Conservation (phyloP, 2,797 vertebrate genomes). For the Alfaro cultratus region DNA sequence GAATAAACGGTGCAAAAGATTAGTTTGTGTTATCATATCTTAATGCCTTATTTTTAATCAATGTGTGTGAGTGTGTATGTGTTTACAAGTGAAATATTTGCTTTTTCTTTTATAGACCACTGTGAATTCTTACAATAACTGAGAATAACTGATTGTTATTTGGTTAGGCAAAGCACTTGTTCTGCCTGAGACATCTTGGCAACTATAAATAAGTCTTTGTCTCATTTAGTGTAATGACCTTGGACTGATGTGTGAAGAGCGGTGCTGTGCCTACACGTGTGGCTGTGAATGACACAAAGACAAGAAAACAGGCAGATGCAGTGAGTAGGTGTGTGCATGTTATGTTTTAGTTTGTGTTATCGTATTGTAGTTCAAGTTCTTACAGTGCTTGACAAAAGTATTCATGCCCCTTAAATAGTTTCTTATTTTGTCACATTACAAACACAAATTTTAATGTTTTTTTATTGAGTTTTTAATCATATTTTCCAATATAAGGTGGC, state of each 20-base stretch:
- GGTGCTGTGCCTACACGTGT: conserved; percentile 24
- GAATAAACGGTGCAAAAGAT: not conserved
- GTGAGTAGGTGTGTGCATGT: conserved; percentile 22
- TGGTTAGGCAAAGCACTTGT: conserved; percentile 17
- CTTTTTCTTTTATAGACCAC: conserved; percentile 17
- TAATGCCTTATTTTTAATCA: conserved; percentile 3
- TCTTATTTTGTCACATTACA: not conserved
- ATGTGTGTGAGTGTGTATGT: not conserved
- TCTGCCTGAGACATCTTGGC: conserved; percentile 38
- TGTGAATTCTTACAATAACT: conserved; percentile 15
- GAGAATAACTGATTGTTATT: conserved; percentile 29
- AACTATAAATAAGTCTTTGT: conserved; percentile 48
- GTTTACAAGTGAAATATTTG: conserved; percentile 26
- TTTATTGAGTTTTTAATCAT: not conserved
- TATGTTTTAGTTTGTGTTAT: not conserved
- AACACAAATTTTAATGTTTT: not conserved
- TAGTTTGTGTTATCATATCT: not conserved
- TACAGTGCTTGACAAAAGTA: not conserved
- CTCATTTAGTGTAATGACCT: conserved; percentile 44
- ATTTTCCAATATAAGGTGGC: not conserved
- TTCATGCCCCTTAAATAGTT: not conserved
- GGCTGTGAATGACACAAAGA: conserved; percentile 26
- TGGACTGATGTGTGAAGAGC: conserved; percentile 43
- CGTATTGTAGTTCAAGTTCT: not conserved
- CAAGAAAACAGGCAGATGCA: not conserved